Base-by-base conservation (phyloP, 2,797 vertebrate genomes). In the Premnoplex brunnescens region DNA sequence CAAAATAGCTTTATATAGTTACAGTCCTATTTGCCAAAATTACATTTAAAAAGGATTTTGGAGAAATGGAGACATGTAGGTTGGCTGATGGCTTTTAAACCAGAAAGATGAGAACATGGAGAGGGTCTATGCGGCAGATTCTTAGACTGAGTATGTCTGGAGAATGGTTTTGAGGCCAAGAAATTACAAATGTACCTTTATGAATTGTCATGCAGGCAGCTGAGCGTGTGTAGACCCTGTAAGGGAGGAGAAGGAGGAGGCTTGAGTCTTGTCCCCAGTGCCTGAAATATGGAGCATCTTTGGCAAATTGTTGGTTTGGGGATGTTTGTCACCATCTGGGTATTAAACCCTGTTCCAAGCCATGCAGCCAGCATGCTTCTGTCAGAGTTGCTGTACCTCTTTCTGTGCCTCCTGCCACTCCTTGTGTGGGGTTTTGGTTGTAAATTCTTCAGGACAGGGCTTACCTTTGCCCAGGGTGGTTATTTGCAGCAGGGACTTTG, bases 1-100 rank as follows among this genome's bases (percentile, higher is more conserved):
- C 85, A 88, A 64, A 88, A 6, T 37, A 73, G 39, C 51, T 88
- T 91, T 93, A 90, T 90, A 73, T 75, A 89, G 75, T 87, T 85
- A 23, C 30, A 30, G 20, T 86, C 60, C 5, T 8, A 72, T 93
- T 95, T 83, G 30, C 69, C 5, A 52, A 95, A 95, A 95, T 95
- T 81, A 66, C 72, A 59, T 95, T 91, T 73, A 84, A 88, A 72
- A 66, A 48, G 88, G 55, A 69, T 95, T 94, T 94, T 95, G 43
- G 64, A 93, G 91, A 84, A 86, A 62, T 74, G 1, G 73, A 86
- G 76, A 60, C 49, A 41, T 84, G 43, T 13, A 62, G 55, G 59
- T 86, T 91, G 73, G 43, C 43, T 84, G 66, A 66, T 90, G 84
- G 67, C 77, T 90, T 86, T 94, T 94, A 66, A 90, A 78, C 26